Percentiles rank a stretch among this genome's conserved stretches.
Conservation (phyloP, 2,888 invertebrate genomes). For the Cerastis leucographa region DNA sequence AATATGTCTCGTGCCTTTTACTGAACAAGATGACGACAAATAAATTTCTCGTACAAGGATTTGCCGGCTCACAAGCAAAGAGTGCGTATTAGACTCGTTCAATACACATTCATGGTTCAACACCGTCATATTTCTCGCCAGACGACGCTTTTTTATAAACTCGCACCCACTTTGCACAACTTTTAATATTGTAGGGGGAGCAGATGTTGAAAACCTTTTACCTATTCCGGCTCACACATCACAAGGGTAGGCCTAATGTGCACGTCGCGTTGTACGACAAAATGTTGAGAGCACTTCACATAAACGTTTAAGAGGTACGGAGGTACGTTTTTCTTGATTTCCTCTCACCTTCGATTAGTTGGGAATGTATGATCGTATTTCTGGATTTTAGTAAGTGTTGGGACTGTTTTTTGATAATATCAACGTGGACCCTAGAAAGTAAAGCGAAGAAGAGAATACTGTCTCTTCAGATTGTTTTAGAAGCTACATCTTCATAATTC, state of each 20-base stretch:
- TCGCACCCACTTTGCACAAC: slow-evolving; percentile 79
- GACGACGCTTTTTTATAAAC: slow-evolving; percentile 80
- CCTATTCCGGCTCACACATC: slow-evolving; percentile 75
- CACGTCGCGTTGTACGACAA: slow-evolving; percentile 71
- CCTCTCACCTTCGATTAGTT: slow-evolving; percentile 54
- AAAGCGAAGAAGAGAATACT: background rate
- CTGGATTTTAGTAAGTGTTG: background rate
- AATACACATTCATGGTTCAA: slow-evolving; percentile 61
- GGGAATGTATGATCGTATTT: slow-evolving; percentile 12
- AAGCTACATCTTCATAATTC: background rate
- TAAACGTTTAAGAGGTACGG: slow-evolving; percentile 74
- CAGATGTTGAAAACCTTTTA: slow-evolving; percentile 87
- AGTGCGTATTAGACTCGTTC: slow-evolving; percentile 67
- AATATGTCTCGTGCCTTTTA: slow-evolving; percentile 35
- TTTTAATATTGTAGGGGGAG: slow-evolving; percentile 86
- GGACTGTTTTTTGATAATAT: background rate
- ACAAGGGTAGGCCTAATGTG: slow-evolving; percentile 78
- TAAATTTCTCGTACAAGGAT: slow-evolving; percentile 63
- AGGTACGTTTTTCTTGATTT: slow-evolving; percentile 76
- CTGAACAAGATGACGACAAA: slow-evolving; percentile 37
- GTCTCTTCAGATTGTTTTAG: background rate
- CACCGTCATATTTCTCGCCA: slow-evolving; percentile 61
- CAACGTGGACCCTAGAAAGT: background rate
- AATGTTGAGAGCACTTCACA: slow-evolving; percentile 75
- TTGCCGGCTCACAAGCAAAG: slow-evolving; percentile 66